phyloP scores from a whole-genome alignment of 2,888 invertebrate species.

The Caenorhabditis sp. region DNA sequence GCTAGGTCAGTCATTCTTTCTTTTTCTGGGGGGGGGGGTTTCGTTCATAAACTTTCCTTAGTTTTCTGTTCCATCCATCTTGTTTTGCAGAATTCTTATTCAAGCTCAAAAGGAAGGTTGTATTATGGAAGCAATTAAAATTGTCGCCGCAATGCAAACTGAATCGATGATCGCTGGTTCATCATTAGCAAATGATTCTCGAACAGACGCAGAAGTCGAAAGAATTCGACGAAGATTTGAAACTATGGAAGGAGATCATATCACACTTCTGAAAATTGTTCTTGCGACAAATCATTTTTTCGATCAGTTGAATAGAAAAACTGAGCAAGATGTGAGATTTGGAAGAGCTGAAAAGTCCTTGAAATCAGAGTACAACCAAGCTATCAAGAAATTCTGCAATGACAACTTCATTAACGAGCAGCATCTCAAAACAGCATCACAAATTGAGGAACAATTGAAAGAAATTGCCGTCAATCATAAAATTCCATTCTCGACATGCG shows the following conservation, averaged over 20 bases:
- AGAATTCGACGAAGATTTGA: conserved; percentile 75
- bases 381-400: conserved; percentile 31
- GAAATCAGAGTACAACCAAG: conserved; percentile 26
- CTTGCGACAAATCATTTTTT: conserved; percentile 43
- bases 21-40: not conserved
- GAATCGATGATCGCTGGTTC: conserved; percentile 78
- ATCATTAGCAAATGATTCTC: conserved; percentile 4
- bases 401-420: conserved; percentile 39
- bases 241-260: conserved; percentile 66
- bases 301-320: conserved; percentile 31
- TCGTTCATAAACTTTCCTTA: too few relatives aligned
- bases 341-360: conserved; percentile 19
- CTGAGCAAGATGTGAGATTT: conserved; percentile 26
- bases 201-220: conserved; percentile 37
- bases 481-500: conserved; percentile 28
- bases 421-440: conserved; percentile 37
- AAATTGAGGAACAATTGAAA: conserved; percentile 38
- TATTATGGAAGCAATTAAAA: conserved; percentile 78
- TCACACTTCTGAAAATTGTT: conserved; percentile 56
- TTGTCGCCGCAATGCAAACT: conserved; percentile 86
- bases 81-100: conserved; percentile 45
- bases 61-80: too few relatives aligned
- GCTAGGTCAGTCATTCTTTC: conserved; percentile 27
- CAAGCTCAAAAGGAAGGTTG: conserved; percentile 55
- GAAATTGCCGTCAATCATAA: conserved; percentile 28